These are phyloP conservation scores for Falco novaeseelandiae DNA, from an alignment of 2,797 vertebrate species.

Conservation along the genomic window DNA sequence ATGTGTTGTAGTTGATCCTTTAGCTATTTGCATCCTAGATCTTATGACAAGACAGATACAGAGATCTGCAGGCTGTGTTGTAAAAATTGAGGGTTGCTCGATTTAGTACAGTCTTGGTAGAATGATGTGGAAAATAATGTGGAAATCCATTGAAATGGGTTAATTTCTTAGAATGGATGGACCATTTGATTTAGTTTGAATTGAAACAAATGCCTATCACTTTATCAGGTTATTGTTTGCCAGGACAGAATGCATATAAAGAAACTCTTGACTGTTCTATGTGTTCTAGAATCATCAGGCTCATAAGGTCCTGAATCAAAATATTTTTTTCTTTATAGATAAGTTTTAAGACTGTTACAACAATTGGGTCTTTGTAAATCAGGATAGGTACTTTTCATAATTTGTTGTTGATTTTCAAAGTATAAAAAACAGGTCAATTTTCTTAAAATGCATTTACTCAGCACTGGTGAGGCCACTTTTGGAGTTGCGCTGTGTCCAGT, in stretches of 20 bases:
- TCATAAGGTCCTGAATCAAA: background rate
- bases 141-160: background rate
- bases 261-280: background rate
- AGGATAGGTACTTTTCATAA: background rate
- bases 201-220: background rate
- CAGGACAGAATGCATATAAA: background rate
- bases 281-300: background rate
- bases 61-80: background rate
- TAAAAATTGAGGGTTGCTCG: background rate
- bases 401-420: background rate
- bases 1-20: fast-evolving
- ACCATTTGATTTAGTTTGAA: background rate
- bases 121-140: background rate
- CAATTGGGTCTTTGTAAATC: background rate
- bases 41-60: background rate
- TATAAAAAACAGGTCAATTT: background rate
- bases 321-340: background rate
- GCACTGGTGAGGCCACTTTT: background rate
- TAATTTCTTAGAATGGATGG: background rate
- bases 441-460: background rate
- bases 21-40: background rate
- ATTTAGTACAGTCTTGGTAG: background rate
- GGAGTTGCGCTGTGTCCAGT: background rate
- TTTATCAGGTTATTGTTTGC: background rate
- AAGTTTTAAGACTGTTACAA: background rate